Conservation (phyloP, 2,888 invertebrate species). For the Aleiodes alternator region DNA sequence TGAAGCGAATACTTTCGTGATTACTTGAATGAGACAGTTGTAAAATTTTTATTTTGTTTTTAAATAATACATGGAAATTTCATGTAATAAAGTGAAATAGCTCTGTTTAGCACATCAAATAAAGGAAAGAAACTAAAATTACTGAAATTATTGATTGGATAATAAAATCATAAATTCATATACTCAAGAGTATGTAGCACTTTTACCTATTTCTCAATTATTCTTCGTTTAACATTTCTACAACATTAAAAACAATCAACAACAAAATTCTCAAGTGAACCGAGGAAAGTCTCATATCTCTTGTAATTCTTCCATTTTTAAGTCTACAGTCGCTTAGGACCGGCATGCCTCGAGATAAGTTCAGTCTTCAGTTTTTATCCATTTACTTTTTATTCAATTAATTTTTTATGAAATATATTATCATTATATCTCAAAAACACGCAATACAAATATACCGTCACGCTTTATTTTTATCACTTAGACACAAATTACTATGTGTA, state of each 20-base stretch:
- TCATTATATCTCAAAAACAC: neutral
- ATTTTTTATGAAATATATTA: conserved; percentile 28
- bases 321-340: conserved; percentile 62
- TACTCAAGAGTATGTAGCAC: conserved; percentile 37
- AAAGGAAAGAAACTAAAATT: conserved; percentile 40
- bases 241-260: conserved; percentile 32
- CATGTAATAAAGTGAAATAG: conserved; percentile 54
- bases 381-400: conserved; percentile 38
- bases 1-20: conserved; percentile 46
- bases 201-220: conserved; percentile 49
- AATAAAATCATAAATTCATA: conserved; percentile 61
- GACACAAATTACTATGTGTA: conserved; percentile 45
- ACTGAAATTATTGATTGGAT: conserved; percentile 60
- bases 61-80: conserved; percentile 10
- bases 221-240: conserved; percentile 24
- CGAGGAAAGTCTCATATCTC: conserved; percentile 44
- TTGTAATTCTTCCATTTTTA: conserved; percentile 46
- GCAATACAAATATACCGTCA: neutral
- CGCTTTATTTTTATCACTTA: conserved; percentile 41
- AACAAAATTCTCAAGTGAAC: conserved; percentile 45
- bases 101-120: conserved; percentile 61
- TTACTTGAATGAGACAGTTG: conserved; percentile 15
- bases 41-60: neutral
- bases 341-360: conserved; percentile 68
- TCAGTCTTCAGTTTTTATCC: conserved; percentile 53